phyloP scores from a whole-genome alignment of 2,797 vertebrate species.

The Coracias cyanogaster region DNA sequence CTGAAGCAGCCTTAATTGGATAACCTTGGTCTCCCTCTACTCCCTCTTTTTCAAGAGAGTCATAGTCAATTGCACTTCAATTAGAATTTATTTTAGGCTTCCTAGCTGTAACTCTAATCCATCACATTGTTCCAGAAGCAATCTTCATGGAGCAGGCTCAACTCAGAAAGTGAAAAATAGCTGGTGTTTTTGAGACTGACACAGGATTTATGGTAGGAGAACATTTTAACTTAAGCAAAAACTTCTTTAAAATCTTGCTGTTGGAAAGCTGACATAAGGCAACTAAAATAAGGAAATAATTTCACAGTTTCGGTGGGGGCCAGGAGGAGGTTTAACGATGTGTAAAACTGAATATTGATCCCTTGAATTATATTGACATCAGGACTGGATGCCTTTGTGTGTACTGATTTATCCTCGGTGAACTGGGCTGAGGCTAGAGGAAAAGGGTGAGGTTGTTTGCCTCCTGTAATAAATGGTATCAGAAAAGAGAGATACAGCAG shows the following conservation, averaged over 20 bases:
- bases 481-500: not conserved
- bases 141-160: not conserved
- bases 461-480: not conserved
- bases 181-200: not conserved
- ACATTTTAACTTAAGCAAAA: not conserved
- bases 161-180: conserved; percentile 2
- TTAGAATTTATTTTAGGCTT: conserved; percentile 38
- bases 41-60: not conserved
- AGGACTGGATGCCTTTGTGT: not conserved
- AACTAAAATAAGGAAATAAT: not conserved
- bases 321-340: accelerated
- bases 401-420: not conserved
- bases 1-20: not conserved
- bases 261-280: not conserved
- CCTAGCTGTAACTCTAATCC: not conserved
- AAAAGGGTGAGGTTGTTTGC: not conserved
- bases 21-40: not conserved
- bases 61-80: not conserved
- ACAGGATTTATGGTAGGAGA: conserved; percentile 2
- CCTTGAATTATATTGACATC: not conserved
- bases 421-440: not conserved
- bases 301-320: not conserved
- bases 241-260: not conserved
- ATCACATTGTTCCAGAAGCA: not conserved
- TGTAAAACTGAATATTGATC: not conserved